Evolutionary conservation across 2,113 vertebrate genomes (phyloP).

Genomic region (Syngnathus typhle): DNA sequence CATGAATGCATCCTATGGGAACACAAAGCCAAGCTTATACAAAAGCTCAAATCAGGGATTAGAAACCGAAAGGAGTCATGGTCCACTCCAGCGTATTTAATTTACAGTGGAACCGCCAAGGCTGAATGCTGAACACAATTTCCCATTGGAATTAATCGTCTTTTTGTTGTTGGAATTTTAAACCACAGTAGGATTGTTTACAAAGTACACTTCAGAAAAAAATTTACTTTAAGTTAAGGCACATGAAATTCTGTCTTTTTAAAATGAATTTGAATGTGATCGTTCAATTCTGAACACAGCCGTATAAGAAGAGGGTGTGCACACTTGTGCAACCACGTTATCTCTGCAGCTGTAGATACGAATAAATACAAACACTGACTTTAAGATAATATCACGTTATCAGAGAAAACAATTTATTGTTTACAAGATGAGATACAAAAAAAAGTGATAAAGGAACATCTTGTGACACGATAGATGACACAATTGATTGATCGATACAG

Average conservation of each 20-base stretch:
- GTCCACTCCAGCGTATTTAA: not conserved
- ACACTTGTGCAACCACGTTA: not conserved
- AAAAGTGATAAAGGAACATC: not conserved
- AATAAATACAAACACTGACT: not conserved
- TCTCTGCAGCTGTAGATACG: not conserved
- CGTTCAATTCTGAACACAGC: no score
- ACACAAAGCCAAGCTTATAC: not conserved
- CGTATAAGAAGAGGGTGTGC: not conserved
- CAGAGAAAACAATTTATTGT: not conserved
- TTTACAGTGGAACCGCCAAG: not conserved
- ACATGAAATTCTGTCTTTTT: not conserved
- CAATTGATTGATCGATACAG: not conserved
- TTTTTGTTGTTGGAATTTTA: not conserved
- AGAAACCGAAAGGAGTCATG: not conserved
- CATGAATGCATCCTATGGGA: constrained; percentile 1
- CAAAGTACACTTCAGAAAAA: not conserved
- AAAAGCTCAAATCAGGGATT: not conserved
- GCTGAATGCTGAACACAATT: not conserved
- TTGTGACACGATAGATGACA: not conserved
- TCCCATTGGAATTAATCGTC: not conserved
- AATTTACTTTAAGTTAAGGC: no score
- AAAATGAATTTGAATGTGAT: not conserved
- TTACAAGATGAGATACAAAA: not conserved
- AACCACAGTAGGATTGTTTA: not conserved
- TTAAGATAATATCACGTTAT: not conserved